phyloP scores from a whole-genome alignment of 1,140 invertebrate species.

The Trichonephila clavata region DNA sequence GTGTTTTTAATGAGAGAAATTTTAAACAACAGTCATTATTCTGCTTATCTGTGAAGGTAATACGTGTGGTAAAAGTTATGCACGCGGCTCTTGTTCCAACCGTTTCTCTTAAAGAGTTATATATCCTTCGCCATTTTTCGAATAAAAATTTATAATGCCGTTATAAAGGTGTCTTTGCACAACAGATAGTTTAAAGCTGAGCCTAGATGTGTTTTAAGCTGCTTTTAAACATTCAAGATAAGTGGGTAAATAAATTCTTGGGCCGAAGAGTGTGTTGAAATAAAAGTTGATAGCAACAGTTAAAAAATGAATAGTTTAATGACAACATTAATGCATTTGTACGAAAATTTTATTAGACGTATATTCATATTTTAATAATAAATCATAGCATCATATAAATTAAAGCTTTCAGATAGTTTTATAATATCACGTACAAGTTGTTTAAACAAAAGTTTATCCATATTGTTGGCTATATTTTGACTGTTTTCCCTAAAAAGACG shows the following conservation, averaged over 20 bases:
- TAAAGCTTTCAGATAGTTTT: too few relatives aligned
- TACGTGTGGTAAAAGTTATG: neutral
- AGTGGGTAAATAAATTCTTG: neutral
- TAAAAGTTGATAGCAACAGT: too few relatives aligned
- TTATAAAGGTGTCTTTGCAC: neutral
- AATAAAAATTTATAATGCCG: neutral
- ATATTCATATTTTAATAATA: too few relatives aligned
- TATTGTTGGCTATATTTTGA: too few relatives aligned
- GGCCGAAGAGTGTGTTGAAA: too few relatives aligned
- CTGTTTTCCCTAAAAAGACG: too few relatives aligned
- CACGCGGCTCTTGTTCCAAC: neutral
- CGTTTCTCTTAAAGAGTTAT: neutral
- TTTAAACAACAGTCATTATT: conserved; percentile 34
- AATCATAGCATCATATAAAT: too few relatives aligned
- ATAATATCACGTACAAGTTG: too few relatives aligned
- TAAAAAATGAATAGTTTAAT: too few relatives aligned
- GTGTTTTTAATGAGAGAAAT: conserved; percentile 24
- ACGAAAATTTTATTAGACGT: too few relatives aligned
- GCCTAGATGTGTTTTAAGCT: neutral
- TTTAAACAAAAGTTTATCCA: too few relatives aligned
- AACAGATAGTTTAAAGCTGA: neutral
- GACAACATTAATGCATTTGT: too few relatives aligned
- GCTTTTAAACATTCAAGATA: neutral
- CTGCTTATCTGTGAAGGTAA: neutral
- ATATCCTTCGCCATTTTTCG: neutral